Conservation (phyloP, 2,888 invertebrate species). For the Hypena proboscidalis region DNA sequence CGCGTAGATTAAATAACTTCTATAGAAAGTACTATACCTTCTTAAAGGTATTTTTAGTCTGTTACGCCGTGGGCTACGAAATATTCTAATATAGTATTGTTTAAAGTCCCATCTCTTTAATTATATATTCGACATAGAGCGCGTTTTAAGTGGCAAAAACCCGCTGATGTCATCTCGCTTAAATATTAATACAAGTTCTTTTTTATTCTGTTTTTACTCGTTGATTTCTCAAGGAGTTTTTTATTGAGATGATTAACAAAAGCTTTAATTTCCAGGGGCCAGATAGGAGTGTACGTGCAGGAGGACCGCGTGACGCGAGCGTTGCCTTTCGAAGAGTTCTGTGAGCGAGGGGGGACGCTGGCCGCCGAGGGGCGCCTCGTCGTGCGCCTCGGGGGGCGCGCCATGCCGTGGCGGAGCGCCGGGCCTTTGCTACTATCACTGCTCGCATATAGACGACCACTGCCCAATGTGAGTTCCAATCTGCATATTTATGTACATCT, state of each 20-base stretch:
- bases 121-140: too few species aligned
- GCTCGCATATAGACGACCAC: slow-evolving; percentile 93
- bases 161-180: not conserved
- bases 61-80: too few species aligned
- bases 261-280: slow-evolving; percentile 68
- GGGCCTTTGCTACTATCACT: slow-evolving; percentile 95
- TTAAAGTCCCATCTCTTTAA: too few species aligned
- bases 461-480: slow-evolving; percentile 88
- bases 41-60: too few species aligned
- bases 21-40: too few species aligned
- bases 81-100: too few species aligned
- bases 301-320: slow-evolving; percentile 75
- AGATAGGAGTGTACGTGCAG: slow-evolving; percentile 73
- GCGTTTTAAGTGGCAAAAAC: too few species aligned
- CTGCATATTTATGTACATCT: not conserved
- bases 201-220: too few species aligned
- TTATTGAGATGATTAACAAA: not conserved
- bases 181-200: not conserved
- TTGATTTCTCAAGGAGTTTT: too few species aligned
- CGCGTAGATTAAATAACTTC: too few species aligned
- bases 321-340: slow-evolving; percentile 77
- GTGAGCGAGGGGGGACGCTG: slow-evolving; percentile 92
- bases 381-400: slow-evolving; percentile 94
- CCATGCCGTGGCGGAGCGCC: slow-evolving; percentile 96
- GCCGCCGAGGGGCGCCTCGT: slow-evolving; percentile 92